phyloP scores from a whole-genome alignment of 2,113 vertebrate genomes.

The Casuarius casuarius region DNA sequence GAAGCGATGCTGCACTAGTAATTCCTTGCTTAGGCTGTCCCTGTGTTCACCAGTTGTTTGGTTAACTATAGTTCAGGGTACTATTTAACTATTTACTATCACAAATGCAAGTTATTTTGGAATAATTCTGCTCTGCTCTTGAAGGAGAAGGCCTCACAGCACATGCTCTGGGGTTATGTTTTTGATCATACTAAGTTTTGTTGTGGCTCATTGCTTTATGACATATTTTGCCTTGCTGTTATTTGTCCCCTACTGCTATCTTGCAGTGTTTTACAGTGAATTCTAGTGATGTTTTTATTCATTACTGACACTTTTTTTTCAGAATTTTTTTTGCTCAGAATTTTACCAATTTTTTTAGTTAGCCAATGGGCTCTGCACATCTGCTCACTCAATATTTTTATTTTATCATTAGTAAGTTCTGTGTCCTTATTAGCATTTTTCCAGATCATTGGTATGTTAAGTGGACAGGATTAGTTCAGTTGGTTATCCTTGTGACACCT shows the following conservation, averaged over 20 bases:
- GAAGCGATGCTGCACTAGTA: neutral
- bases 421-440: neutral
- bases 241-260: neutral
- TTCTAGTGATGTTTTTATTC: neutral
- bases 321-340: neutral
- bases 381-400: neutral
- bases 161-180: slow-evolving; percentile 22
- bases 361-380: neutral
- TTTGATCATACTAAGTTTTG: slow-evolving; percentile 25
- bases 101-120: neutral
- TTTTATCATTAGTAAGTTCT: neutral
- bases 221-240: slow-evolving; percentile 1
- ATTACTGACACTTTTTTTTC: neutral
- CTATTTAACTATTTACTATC: neutral
- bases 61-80: neutral
- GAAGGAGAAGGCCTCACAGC: neutral
- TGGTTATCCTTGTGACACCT: neutral
- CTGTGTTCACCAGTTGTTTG: neutral
- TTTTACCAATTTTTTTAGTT: neutral
- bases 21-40: neutral
- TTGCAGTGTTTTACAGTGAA: neutral
- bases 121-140: slow-evolving; percentile 15
- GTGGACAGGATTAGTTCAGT: neutral
- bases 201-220: slow-evolving; percentile 22
- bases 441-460: neutral